Conservation (phyloP, 2,113 vertebrate genomes). For the Leucosticte australis region DNA sequence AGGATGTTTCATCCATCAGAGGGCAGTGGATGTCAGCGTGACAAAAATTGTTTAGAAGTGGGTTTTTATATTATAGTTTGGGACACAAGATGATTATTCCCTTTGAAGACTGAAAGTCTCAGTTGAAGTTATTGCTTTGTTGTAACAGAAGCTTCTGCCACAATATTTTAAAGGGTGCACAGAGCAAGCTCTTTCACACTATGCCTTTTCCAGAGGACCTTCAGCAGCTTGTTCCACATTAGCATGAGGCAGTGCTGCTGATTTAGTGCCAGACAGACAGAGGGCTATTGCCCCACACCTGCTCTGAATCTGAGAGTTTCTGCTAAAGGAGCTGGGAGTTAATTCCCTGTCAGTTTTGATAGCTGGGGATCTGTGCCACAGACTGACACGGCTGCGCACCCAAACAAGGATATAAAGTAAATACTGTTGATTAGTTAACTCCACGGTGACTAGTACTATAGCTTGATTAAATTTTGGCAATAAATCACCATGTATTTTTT, state of each 20-base stretch:
- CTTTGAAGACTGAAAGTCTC: not conserved
- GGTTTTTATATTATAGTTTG: not conserved
- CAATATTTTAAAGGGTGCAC: not conserved
- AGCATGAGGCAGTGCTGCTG: not conserved
- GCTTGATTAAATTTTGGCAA: constrained; percentile 12
- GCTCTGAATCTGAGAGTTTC: not conserved
- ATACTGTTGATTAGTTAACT: not conserved
- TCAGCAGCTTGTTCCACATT: fast-evolving
- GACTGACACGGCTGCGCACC: not conserved
- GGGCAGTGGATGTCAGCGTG: not conserved
- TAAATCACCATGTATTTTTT: not conserved
- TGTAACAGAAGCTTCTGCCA: not conserved
- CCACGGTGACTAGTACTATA: not conserved
- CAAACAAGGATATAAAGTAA: not conserved
- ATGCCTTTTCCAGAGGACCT: not conserved
- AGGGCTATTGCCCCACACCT: not conserved
- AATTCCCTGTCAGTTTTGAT: not conserved
- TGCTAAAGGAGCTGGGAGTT: not conserved
- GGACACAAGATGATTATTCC: not conserved
- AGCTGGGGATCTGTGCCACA: not conserved
- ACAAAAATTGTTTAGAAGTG: not conserved
- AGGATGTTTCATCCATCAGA: not conserved
- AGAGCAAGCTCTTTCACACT: not conserved
- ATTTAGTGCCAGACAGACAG: not conserved
- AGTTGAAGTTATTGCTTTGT: not conserved